Evolutionary conservation across 1,140 invertebrate genomes (phyloP), one percentile per base, ranked within the genome.

Genomic region (Melipona quadrifasciata): DNA sequence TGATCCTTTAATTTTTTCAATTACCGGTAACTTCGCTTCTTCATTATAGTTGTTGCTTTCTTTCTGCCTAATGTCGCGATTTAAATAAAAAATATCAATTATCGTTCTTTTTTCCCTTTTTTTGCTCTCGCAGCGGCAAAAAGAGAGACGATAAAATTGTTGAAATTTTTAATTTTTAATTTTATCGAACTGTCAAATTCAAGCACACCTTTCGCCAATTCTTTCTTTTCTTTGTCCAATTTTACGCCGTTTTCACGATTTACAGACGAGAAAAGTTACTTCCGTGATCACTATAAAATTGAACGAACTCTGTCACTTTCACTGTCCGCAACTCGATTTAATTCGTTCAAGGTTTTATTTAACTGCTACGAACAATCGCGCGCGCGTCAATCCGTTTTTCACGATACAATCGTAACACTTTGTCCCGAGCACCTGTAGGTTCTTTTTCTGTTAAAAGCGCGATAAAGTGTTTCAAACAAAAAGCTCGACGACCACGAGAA

Each of bases 261-360:
- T 27, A n/a, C 31, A 47, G n/a, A 27, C 1, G n/a, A 55, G 10
- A 75, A 65, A 55, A 55, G n/a, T 3, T 58, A 77, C 81, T 77
- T 82, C 81, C 81, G 73, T 34, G 17, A 74, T n/a, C 57, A 16
- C 51, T 65, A 47, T 5, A 58, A 68, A 77, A 82, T 70, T 51
- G 21, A 27, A 3, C 19, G 27, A 55, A 58, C 24, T 47, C 6
- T 47, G 31, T n/a, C 6, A 34, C 81, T 82, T 76, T 77, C 81
- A 77, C 81, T 61, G 6, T 74, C 12, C 10, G 5, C 53, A 8
- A 5, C 8, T 47, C n/a, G 11, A 55, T 27, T 16, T 17, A 3
- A 51, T 51, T 24, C 51, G 6, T 51, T 27, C 51, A 24, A 67
- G 4, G 12, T 82, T 76, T 82, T 65, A 3, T 53, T 67, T 19